Evolutionary conservation across 2,113 vertebrate species (phyloP).

Genomic region (Monarcha castaneiventris): DNA sequence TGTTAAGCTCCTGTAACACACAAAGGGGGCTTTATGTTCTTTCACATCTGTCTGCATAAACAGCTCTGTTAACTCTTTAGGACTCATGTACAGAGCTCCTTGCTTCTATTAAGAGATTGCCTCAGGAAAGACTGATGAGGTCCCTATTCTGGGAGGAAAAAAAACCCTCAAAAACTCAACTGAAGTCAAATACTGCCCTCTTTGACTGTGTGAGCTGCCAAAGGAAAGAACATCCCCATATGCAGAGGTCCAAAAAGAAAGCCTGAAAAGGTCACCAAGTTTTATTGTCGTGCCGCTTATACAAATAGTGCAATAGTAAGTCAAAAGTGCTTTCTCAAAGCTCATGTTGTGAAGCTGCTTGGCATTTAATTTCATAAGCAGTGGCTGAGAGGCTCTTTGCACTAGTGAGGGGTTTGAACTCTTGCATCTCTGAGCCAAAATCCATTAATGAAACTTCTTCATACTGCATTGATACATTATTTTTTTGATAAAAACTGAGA

Average conservation of each 20-base stretch:
- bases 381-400: background rate
- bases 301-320: background rate
- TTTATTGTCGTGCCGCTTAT: background rate
- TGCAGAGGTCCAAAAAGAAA: background rate
- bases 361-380: background rate
- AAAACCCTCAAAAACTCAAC: background rate
- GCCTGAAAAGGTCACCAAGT: background rate
- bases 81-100: background rate
- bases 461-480: background rate
- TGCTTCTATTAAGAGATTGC: background rate
- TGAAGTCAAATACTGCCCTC: background rate
- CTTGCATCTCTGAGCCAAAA: background rate
- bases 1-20: conserved; percentile 61
- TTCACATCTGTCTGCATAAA: conserved; percentile 71
- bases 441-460: background rate
- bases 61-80: conserved; percentile 62
- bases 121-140: background rate
- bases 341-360: background rate
- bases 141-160: background rate
- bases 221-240: background rate
- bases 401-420: background rate
- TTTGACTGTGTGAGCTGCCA: background rate
- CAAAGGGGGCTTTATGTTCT: conserved; percentile 63
- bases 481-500: background rate
- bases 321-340: background rate